phyloP scores from a whole-genome alignment of 2,797 vertebrate species.

The Psittacula derbiana region DNA sequence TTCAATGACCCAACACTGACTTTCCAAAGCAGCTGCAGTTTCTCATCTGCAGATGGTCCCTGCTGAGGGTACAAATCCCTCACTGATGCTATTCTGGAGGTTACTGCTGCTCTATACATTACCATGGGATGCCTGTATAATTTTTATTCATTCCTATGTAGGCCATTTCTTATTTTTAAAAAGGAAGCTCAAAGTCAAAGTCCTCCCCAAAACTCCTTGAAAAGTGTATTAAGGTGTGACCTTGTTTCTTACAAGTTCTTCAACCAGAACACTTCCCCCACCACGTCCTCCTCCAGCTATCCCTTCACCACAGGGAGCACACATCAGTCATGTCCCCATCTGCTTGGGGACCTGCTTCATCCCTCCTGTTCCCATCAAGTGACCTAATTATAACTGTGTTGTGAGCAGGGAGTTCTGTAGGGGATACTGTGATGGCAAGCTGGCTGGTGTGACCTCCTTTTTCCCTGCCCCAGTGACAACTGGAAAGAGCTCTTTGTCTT shows the following conservation, averaged over 20 bases:
- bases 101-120: slow-evolving; percentile 23
- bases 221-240: neutral
- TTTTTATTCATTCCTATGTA: slow-evolving; percentile 25
- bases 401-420: neutral
- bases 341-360: neutral
- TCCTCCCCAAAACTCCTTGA: slow-evolving; percentile 23
- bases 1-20: neutral
- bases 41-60: neutral
- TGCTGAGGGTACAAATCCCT: neutral
- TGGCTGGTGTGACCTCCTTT: neutral
- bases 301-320: neutral
- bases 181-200: slow-evolving; percentile 37
- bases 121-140: neutral
- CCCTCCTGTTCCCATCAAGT: neutral
- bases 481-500: neutral
- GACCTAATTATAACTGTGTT: neutral
- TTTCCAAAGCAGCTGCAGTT: neutral
- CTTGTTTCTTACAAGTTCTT: neutral
- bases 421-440: neutral
- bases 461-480: neutral
- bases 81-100: slow-evolving; percentile 25
- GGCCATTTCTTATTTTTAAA: slow-evolving; percentile 55
- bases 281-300: neutral
- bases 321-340: neutral
- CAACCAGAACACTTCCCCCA: neutral